A percentile compares a stretch with the other conserved stretches of the same genome.
Conservation (phyloP, 2,888 invertebrate genomes). For the Perithous albicinctus region DNA sequence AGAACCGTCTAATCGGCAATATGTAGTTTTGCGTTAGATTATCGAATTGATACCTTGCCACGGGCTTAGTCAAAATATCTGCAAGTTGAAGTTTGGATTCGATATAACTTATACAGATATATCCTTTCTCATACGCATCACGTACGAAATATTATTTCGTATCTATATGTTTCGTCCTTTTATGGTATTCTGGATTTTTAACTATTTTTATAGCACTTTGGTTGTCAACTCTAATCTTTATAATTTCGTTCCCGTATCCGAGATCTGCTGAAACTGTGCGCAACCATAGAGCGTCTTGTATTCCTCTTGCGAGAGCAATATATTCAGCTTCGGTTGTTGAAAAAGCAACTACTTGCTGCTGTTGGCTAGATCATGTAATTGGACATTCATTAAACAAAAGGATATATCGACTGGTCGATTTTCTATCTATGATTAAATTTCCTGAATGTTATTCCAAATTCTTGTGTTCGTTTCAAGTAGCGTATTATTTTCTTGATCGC, state of each 20-base stretch:
- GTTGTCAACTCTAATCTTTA: slow-evolving; percentile 10
- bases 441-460: slow-evolving; percentile 20
- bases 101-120: too few species aligned
- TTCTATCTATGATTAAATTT: slow-evolving; percentile 6
- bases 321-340: slow-evolving; percentile 12
- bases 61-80: too few species aligned
- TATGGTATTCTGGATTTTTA: slow-evolving; percentile 16
- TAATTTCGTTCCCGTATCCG: not conserved
- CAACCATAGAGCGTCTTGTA: slow-evolving; percentile 20
- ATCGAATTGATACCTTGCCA: too few species aligned
- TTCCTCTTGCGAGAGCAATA: slow-evolving; percentile 5
- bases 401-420: slow-evolving; percentile 29
- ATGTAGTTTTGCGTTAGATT: too few species aligned
- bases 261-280: not conserved
- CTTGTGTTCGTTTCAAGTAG: slow-evolving; percentile 33
- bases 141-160: slow-evolving; percentile 2
- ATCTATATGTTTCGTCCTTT: slow-evolving; percentile 21
- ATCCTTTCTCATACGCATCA: not conserved
- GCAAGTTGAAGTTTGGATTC: too few species aligned
- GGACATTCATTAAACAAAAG: slow-evolving; percentile 8
- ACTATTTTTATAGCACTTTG: slow-evolving; percentile 17
- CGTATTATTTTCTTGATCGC: slow-evolving; percentile 40
- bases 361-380: slow-evolving; percentile 25
- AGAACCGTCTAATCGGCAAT: too few species aligned
- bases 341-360: slow-evolving; percentile 17